A percentile compares a stretch with the other conserved stretches of the same genome.
phyloP scores from a whole-genome alignment of 2,888 invertebrate species.

The Tenthredo amoena region DNA sequence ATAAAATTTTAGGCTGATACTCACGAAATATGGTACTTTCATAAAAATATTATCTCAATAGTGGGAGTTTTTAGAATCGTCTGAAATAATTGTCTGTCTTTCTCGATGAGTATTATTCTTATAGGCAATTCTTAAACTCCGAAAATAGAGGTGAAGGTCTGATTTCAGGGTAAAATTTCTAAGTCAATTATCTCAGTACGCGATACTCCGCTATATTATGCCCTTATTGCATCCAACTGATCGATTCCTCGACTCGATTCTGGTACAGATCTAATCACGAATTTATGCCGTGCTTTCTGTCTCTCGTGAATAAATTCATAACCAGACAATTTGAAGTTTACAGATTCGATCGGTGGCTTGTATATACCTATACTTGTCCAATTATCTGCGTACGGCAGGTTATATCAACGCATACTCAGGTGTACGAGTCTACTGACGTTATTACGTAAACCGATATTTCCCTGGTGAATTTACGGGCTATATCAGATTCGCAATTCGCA shows the following conservation, averaged over 20 bases:
- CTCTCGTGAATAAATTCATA: not conserved
- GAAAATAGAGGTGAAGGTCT: too few relatives aligned
- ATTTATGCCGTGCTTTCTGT: not conserved
- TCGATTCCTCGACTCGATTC: not conserved
- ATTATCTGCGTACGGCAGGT: not conserved
- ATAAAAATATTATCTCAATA: too few relatives aligned
- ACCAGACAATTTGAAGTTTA: not conserved
- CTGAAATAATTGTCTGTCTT: too few relatives aligned
- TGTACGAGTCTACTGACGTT: not conserved
- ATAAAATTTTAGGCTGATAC: too few relatives aligned
- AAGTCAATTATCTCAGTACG: not conserved
- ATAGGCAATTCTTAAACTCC: too few relatives aligned
- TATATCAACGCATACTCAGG: not conserved
- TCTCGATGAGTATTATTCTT: too few relatives aligned
- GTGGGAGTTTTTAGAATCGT: too few relatives aligned
- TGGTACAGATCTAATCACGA: not conserved
- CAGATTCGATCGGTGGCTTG: not conserved
- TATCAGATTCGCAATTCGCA: not conserved
- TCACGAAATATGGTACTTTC: too few relatives aligned
- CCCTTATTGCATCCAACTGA: too few relatives aligned
- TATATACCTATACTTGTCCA: not conserved
- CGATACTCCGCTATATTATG: not conserved
- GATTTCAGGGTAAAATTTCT: too few relatives aligned
- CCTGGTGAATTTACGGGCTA: not conserved
- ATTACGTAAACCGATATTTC: slow-evolving; percentile 3